phyloP scores from a whole-genome alignment of 2,797 vertebrate genomes.

The Lophotriccus pileatus region DNA sequence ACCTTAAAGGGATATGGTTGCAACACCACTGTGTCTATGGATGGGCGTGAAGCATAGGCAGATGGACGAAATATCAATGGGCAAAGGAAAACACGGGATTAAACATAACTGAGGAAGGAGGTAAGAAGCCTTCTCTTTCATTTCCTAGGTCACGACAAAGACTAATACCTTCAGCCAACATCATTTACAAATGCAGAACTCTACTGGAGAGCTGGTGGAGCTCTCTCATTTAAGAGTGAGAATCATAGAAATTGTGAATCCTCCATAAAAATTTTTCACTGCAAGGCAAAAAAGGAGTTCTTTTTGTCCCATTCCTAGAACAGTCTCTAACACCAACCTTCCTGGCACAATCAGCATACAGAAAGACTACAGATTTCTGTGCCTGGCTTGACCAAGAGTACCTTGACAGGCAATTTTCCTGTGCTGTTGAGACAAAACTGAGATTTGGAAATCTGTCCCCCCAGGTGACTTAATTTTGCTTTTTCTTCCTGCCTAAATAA shows the following conservation, averaged over 20 bases:
- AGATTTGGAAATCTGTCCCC: background rate
- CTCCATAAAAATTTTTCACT: background rate
- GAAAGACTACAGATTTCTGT: background rate
- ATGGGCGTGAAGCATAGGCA: background rate
- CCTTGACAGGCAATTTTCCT: background rate
- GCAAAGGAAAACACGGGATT: background rate
- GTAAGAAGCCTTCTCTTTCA: background rate
- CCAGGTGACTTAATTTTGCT: background rate
- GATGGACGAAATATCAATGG: background rate
- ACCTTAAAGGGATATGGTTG: background rate
- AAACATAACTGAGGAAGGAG: background rate
- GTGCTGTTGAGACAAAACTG: background rate
- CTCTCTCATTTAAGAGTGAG: background rate
- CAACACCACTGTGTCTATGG: background rate
- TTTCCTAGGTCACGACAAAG: background rate
- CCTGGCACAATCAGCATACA: background rate
- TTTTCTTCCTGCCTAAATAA: background rate
- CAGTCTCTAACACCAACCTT: background rate
- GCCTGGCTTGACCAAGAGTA: background rate
- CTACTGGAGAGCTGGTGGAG: background rate
- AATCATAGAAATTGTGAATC: background rate
- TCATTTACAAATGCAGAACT: background rate
- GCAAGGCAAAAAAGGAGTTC: background rate
- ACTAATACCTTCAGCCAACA: background rate
- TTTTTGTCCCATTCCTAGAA: background rate